Evolutionary conservation across 1,140 invertebrate genomes (phyloP), one percentile per base, ranked within the genome.

Genomic region (Bombus consobrinus): DNA sequence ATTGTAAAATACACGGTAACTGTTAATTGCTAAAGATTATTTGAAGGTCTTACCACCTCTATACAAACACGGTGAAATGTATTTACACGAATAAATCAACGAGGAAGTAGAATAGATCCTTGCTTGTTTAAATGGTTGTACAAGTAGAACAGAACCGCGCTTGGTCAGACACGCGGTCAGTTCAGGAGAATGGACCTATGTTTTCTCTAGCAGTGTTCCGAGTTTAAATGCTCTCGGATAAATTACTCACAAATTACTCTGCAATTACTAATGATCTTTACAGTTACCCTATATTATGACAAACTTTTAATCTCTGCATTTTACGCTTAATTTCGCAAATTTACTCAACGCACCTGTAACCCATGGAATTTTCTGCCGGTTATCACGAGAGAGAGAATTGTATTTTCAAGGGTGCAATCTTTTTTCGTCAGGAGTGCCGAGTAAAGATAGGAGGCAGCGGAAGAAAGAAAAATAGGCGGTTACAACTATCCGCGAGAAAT

Each of bases 21-120:
- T 59, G 53, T 76, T 76, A 76, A 76, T 76, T 76, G 74, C 53
- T 39, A 39, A 76, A 76, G 74, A 59, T 76, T 39, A 59, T 76
- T 59, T 37, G 34, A 76, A 57, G 37, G 22, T 73, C n/a, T 32
- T 32, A 18, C 13, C 71, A 28, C 53, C n/a, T 59, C 34, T 76
- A 53, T 39, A 39, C 47, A 59, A 76, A 59, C 53, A 9, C 15
- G 22, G 25, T 1, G 74, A 76, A 76, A 59, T 59, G 74, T 76
- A 76, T 59, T 76, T 76, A 79, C 62, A 32, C 39, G 62, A 78
- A 78, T 78, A 64, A 78, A 78, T 66, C 62, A 43, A 43, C 59
- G 76, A 39, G 10, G 32, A 57, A 66, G 59, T 64, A 78, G 77
- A 79, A 66, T 34, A 25, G 77, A 43, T 37, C 77, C 18, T 62